A percentile compares a stretch with the other conserved stretches of the same genome.
phyloP scores from a whole-genome alignment of 2,797 vertebrate genomes.

The Lacerta agilis region DNA sequence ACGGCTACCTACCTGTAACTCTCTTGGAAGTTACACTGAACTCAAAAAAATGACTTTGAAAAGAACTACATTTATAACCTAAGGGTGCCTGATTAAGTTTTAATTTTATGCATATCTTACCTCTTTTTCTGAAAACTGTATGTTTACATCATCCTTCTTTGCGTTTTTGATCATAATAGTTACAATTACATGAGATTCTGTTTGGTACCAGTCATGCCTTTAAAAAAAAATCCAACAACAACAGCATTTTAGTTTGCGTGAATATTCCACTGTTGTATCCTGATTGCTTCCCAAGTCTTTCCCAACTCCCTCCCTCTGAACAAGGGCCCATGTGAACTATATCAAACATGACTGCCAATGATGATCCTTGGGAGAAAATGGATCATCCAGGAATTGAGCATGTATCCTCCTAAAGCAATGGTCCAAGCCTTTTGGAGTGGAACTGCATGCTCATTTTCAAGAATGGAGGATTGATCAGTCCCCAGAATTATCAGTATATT shows the following conservation, averaged over 20 bases:
- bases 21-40: neutral
- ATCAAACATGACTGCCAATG: no score
- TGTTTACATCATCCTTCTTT: slow-evolving; percentile 85
- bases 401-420: no score
- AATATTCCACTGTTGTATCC: neutral
- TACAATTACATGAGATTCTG: slow-evolving; percentile 94
- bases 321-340: neutral
- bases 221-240: slow-evolving; percentile 28
- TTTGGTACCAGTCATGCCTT: slow-evolving; percentile 94
- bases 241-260: neutral
- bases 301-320: neutral
- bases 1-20: no score
- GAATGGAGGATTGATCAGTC: neutral
- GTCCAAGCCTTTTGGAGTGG: no score
- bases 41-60: neutral
- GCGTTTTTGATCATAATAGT: slow-evolving; percentile 91
- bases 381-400: no score
- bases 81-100: neutral
- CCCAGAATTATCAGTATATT: no score
- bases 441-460: neutral
- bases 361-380: neutral
- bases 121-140: slow-evolving; percentile 89
- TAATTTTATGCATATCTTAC: slow-evolving; percentile 73
- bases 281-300: neutral
- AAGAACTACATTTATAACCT: neutral